phyloP scores from a whole-genome alignment of 1,140 invertebrate genomes.

The Drosophila willistoni region DNA sequence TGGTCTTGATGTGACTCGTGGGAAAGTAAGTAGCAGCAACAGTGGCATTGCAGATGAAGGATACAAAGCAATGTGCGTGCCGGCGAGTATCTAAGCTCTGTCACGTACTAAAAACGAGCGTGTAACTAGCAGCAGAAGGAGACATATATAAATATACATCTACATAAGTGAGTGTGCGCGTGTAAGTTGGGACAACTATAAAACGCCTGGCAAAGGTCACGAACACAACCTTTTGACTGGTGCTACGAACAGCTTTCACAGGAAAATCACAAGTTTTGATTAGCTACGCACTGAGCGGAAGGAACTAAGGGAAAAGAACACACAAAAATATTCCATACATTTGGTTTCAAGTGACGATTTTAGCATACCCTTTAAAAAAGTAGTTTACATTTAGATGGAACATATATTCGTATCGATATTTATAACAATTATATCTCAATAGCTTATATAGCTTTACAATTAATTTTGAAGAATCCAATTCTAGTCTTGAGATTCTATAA shows the following conservation, averaged over 20 bases:
- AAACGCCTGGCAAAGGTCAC: conserved; percentile 75
- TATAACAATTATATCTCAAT: too few relatives aligned
- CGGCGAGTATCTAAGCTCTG: conserved; percentile 53
- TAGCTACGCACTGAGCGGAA: conserved; percentile 47
- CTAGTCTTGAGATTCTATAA: too few relatives aligned
- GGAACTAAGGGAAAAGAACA: conserved; percentile 11
- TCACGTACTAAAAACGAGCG: conserved; percentile 47
- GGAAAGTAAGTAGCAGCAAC: conserved; percentile 11
- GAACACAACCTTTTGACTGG: conserved; percentile 79
- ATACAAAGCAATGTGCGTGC: conserved; percentile 49
- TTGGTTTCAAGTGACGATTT: conserved; percentile 1
- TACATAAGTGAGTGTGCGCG: conserved; percentile 18
- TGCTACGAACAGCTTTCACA: conserved; percentile 15
- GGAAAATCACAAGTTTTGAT: conserved; percentile 60
- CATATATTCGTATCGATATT: too few relatives aligned
- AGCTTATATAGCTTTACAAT: too few relatives aligned
- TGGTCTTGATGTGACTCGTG: neutral
- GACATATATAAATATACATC: neutral
- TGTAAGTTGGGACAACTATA: conserved; percentile 71
- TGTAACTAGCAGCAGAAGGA: conserved; percentile 46
- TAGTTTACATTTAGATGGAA: too few relatives aligned
- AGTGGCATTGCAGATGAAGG: conserved; percentile 16
- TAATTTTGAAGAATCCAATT: too few relatives aligned
- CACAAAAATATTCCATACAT: conserved; percentile 20
- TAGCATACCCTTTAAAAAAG: neutral